Evolutionary conservation across 2,797 vertebrate species (phyloP).

Genomic region (Danio albolineatus): DNA sequence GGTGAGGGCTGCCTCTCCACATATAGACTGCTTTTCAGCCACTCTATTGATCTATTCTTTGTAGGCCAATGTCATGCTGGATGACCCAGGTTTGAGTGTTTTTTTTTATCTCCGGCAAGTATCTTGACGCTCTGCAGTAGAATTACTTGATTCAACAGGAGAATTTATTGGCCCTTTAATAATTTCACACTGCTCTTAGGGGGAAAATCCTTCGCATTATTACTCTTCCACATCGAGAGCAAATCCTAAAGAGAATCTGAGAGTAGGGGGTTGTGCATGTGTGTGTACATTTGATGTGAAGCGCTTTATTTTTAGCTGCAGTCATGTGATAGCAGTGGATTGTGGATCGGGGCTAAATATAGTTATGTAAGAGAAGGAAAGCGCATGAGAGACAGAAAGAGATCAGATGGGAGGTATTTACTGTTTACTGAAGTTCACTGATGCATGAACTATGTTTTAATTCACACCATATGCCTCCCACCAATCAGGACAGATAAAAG

Average conservation of each 20-base stretch:
- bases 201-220: not conserved
- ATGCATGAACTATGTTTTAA: constrained; percentile 22
- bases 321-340: constrained; percentile 48
- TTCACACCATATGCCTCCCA: constrained; percentile 24
- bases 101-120: constrained; percentile 9
- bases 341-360: constrained; percentile 74
- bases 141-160: constrained; percentile 2
- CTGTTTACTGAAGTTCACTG: constrained; percentile 30
- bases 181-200: not conserved
- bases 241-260: constrained; percentile 16
- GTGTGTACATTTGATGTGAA: constrained; percentile 42
- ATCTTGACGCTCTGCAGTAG: not conserved
- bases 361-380: constrained; percentile 70
- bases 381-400: not conserved
- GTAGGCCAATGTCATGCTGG: constrained; percentile 33
- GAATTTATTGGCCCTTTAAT: constrained; percentile 19
- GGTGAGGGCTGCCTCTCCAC: not conserved
- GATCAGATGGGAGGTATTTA: constrained; percentile 3
- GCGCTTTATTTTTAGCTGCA: constrained; percentile 75
- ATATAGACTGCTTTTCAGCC: constrained; percentile 24
- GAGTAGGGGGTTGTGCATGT: constrained; percentile 1
- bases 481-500: not conserved
- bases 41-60: constrained; percentile 40
- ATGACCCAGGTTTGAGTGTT: constrained; percentile 17
- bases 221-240: constrained; percentile 1